These are phyloP conservation scores for Fukomys damarensis DNA, from an alignment of 2,113 vertebrate genomes.

Conservation along the genomic window DNA sequence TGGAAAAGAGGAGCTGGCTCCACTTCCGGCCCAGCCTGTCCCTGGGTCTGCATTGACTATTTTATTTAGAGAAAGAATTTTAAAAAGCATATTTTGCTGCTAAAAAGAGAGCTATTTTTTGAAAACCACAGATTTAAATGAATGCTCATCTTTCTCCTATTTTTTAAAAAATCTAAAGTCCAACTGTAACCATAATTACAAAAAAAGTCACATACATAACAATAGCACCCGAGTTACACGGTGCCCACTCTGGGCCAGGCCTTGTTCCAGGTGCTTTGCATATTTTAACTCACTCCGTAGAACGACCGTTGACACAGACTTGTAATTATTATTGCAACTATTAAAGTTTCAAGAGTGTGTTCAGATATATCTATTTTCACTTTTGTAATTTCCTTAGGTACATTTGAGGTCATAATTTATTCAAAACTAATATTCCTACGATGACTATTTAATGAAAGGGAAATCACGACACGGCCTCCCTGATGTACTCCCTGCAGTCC, in stretches of 20 bases:
- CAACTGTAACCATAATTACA: conserved; percentile 37
- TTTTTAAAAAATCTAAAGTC: conserved; percentile 34
- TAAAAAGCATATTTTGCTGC: not conserved
- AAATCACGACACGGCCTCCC: not conserved
- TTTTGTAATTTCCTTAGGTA: conserved; percentile 30
- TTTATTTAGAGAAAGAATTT: not conserved
- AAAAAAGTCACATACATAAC: not conserved
- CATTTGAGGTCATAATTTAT: conserved; percentile 17
- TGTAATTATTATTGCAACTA: conserved; percentile 5
- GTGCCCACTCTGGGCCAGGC: not conserved
- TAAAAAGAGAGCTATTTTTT: not conserved
- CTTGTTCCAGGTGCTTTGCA: not conserved
- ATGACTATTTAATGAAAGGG: conserved; percentile 44
- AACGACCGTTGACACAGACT: not conserved
- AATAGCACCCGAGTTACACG: not conserved
- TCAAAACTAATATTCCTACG: conserved; percentile 42
- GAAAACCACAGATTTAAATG: not conserved
- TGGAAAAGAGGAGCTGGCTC: not conserved
- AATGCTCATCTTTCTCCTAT: not conserved
- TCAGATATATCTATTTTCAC: conserved; percentile 26
- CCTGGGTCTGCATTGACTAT: not conserved
- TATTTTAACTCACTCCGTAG: not conserved
- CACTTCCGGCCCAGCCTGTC: not conserved
- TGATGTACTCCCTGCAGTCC: not conserved
- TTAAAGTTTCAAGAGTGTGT: conserved; percentile 15